Conservation (phyloP, 2,113 vertebrate species). For the Crypturellus undulatus region DNA sequence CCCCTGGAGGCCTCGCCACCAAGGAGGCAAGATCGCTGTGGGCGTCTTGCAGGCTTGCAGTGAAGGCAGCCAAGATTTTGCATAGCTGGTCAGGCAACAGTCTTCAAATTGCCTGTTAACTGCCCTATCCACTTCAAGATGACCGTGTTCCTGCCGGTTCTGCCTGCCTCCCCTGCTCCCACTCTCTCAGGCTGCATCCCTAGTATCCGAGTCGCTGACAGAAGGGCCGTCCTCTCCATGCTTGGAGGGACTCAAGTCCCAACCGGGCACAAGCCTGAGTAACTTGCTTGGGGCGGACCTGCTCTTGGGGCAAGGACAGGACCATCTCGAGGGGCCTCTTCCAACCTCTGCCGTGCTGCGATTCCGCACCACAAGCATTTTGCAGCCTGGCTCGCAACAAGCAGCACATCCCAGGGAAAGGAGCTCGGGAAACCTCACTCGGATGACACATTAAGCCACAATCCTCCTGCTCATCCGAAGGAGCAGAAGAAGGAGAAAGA, state of each 20-base stretch:
- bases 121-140: neutral
- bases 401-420: neutral
- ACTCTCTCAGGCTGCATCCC: neutral
- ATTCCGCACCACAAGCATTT: too few relatives aligned
- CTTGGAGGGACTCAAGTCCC: neutral
- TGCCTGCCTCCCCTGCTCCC: neutral
- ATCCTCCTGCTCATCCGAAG: neutral
- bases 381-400: too few relatives aligned
- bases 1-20: neutral
- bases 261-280: neutral
- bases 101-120: neutral
- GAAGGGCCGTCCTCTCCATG: neutral
- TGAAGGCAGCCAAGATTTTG: neutral
- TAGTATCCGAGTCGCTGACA: neutral
- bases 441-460: neutral
- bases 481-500: neutral
- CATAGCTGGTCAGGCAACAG: too few relatives aligned
- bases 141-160: neutral
- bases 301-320: too few relatives aligned
- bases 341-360: too few relatives aligned
- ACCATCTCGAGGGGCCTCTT: neutral
- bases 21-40: neutral
- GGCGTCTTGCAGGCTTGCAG: neutral
- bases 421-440: neutral
- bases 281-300: neutral